Base-by-base conservation (phyloP, 2,888 invertebrate species). In the Xylota segnis region DNA sequence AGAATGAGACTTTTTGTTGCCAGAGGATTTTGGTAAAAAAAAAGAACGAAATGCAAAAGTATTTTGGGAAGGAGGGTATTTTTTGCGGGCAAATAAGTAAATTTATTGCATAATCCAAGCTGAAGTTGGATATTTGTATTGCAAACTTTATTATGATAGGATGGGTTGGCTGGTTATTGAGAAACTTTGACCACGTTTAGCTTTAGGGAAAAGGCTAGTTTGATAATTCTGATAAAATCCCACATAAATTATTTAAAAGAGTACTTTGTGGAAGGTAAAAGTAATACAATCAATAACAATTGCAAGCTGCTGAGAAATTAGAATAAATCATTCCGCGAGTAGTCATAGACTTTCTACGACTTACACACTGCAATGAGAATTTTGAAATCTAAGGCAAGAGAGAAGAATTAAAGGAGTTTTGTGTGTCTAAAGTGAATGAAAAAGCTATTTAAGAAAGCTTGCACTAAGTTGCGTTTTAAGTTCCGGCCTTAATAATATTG, bases 131-230 rank as follows among this genome's bases (percentile, higher is more conserved):
- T 23, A 47, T 23, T 37, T 71, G n/a, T 18, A 54, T 50, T 47
- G 45, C 27, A 65, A 75, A 75, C 47, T 75, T 68, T 76, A 50
- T 45, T 65, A 27, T n/a, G 58, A 71, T 47, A 66, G 66, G 29
- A 59, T 18, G 34, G 34, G 65, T 34, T 65, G 23, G 54, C 27
- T 52, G 40, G 40, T 27, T 56, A 63, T 74, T 75, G 34, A 5
- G 27, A 58, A 63, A 75, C 29, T 75, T 66, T 71, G 75, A 66
- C 45, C 75, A 75, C 75, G 75, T 65, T 56, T 40, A 23, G 50
- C 61, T 59, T 50, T 6, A 16, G 50, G 27, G 23, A 34, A 6
- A 32, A 16, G 29, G 29, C 29, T 61, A 34, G 45, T 47, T 63
- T 50, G n/a, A 23, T 23, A 50, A 45, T 32, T 59, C 37, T 50